Conservation (phyloP, 2,113 vertebrate species). For the Gadus chalcogrammus region DNA sequence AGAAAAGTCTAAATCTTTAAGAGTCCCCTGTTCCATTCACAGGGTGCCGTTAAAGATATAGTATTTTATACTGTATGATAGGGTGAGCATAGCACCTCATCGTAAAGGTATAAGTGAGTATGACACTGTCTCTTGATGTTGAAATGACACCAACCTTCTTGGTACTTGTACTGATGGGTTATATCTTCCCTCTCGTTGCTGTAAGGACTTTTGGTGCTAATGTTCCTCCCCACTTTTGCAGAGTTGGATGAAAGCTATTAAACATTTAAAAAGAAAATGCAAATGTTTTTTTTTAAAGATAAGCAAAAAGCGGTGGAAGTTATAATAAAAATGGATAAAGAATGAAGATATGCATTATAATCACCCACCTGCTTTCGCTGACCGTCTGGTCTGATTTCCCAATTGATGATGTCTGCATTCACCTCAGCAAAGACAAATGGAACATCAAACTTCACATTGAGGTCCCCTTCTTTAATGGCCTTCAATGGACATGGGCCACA, state of each 20-base stretch:
- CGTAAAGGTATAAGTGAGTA: background rate
- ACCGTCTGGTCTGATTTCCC: slow-evolving; percentile 59
- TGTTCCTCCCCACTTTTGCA: slow-evolving; percentile 64
- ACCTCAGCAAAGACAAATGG: slow-evolving; percentile 76
- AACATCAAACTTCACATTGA: slow-evolving; percentile 72
- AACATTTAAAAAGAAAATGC: too few relatives aligned
- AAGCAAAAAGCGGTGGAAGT: background rate
- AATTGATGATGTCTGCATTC: slow-evolving; percentile 72
- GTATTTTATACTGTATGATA: background rate
- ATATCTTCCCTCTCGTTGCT: slow-evolving; percentile 69
- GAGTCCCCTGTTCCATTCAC: too few relatives aligned
- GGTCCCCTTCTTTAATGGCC: slow-evolving; percentile 71
- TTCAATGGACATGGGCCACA: slow-evolving; percentile 76
- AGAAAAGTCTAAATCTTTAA: too few relatives aligned
- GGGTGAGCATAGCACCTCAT: background rate
- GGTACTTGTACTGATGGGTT: slow-evolving; percentile 75
- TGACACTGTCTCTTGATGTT: background rate
- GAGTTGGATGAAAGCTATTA: slow-evolving; percentile 41
- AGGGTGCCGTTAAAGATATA: too few relatives aligned
- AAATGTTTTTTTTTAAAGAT: background rate
- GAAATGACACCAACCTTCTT: slow-evolving; percentile 63
- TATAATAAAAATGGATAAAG: background rate
- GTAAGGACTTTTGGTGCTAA: slow-evolving; percentile 77
- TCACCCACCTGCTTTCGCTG: slow-evolving; percentile 33
- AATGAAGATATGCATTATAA: background rate